Evolutionary conservation across 1,140 invertebrate genomes (phyloP).

Genomic region (Procambarus clarkii): DNA sequence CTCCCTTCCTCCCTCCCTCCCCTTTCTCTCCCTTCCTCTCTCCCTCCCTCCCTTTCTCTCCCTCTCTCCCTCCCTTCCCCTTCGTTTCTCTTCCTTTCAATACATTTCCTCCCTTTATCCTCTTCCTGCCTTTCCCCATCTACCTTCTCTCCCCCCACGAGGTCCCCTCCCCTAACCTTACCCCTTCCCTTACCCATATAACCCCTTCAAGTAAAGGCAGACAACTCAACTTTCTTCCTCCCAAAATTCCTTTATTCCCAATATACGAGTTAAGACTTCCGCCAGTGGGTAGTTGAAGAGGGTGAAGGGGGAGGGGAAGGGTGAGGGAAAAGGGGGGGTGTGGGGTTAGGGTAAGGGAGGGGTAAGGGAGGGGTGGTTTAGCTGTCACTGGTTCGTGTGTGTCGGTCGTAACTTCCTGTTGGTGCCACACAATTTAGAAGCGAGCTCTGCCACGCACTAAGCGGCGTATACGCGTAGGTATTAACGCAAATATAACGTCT

Average conservation of each 20-base stretch:
- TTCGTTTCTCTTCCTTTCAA: neutral
- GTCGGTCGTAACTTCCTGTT: neutral
- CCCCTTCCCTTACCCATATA: neutral
- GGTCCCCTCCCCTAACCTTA: no score
- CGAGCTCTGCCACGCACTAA: neutral
- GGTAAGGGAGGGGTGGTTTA: neutral
- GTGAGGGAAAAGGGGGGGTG: neutral
- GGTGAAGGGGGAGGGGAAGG: neutral
- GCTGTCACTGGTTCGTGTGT: neutral
- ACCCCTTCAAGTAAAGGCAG: neutral
- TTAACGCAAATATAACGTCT: neutral
- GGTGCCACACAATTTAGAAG: neutral
- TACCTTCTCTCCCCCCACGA: neutral
- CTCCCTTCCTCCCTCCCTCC: neutral
- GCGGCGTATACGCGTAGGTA: neutral
- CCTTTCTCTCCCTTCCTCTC: neutral
- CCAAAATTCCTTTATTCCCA: no score
- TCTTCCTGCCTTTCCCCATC: neutral
- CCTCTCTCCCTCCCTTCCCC: neutral
- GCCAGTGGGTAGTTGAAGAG: no score
- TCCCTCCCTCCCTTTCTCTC: neutral
- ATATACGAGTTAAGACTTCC: no score
- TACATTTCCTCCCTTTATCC: neutral
- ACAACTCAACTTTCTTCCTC: no score
- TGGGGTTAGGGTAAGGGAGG: neutral